These are phyloP conservation scores for Trilocha varians DNA, from an alignment of 2,888 invertebrate species.

Conservation along the genomic window DNA sequence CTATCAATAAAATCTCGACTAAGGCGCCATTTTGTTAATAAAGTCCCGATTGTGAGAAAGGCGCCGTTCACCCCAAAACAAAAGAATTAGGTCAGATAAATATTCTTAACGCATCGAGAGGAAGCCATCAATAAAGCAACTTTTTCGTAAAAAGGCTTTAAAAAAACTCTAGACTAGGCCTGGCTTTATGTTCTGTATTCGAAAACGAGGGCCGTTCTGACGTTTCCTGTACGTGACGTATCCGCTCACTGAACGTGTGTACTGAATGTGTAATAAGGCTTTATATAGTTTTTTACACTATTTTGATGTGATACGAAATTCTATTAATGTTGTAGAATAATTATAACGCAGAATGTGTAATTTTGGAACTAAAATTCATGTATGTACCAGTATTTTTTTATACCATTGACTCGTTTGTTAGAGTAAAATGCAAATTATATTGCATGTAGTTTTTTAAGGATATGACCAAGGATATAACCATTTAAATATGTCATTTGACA, in stretches of 20 bases:
- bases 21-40: no score
- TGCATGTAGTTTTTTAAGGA: no score
- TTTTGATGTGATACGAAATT: background rate
- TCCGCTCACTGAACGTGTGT: conserved; percentile 56
- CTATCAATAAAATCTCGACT: no score
- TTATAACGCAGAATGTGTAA: no score
- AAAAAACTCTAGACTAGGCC: conserved; percentile 46
- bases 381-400: no score
- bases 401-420: no score
- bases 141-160: conserved; percentile 22
- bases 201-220: conserved; percentile 71
- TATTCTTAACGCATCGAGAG: conserved; percentile 1
- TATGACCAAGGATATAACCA: no score
- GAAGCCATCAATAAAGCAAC: conserved; percentile 9
- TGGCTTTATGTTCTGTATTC: conserved; percentile 58
- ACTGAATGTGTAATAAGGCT: conserved; percentile 60
- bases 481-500: no score
- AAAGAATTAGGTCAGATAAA: background rate
- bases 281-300: conserved; percentile 12
- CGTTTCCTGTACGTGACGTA: conserved; percentile 68
- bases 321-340: no score
- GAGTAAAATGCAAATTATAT: no score
- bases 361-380: no score
- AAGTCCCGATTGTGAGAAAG: no score
- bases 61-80: background rate